phyloP scores from a whole-genome alignment of 2,113 vertebrate genomes.

The Phyllopteryx taeniolatus region DNA sequence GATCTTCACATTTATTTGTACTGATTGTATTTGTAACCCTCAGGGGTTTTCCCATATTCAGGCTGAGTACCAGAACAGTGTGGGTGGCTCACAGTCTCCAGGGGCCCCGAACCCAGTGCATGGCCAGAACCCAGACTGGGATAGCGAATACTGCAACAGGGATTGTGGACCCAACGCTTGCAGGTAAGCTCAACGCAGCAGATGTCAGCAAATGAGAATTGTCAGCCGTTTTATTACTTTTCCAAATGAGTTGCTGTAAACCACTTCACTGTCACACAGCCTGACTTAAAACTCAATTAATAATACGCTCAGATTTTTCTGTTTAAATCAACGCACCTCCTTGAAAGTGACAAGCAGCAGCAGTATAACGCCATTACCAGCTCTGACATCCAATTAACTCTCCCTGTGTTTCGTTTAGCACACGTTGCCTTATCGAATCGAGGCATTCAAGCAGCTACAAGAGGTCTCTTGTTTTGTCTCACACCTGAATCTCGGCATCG shows the following conservation, averaged over 20 bases:
- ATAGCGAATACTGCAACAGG: slow-evolving; percentile 89
- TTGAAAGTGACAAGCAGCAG: slow-evolving; percentile 61
- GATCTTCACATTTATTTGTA: slow-evolving; percentile 4
- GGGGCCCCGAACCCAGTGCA: slow-evolving; percentile 82
- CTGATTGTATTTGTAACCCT: neutral
- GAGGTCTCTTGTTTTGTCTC: slow-evolving; percentile 39
- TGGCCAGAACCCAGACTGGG: slow-evolving; percentile 88
- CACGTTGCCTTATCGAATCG: slow-evolving; percentile 60
- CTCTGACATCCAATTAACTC: slow-evolving; percentile 70
- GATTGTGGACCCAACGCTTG: slow-evolving; percentile 95
- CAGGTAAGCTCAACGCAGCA: slow-evolving; percentile 76
- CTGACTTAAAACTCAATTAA: slow-evolving; percentile 55
- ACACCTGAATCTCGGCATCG: slow-evolving; percentile 42
- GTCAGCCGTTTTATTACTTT: slow-evolving; percentile 51
- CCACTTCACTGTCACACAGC: slow-evolving; percentile 52
- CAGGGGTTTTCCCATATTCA: slow-evolving; percentile 94
- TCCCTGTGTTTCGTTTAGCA: slow-evolving; percentile 47
- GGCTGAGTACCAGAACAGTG: slow-evolving; percentile 89
- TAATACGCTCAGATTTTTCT: slow-evolving; percentile 52
- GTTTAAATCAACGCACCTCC: slow-evolving; percentile 54
- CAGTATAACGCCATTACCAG: slow-evolving; percentile 60
- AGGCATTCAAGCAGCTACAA: slow-evolving; percentile 41
- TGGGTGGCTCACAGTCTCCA: slow-evolving; percentile 88
- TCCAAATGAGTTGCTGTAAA: slow-evolving; percentile 49
- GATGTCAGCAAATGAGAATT: slow-evolving; percentile 14